Conservation (phyloP, 2,797 vertebrate species). For the Anas flavirostris region DNA sequence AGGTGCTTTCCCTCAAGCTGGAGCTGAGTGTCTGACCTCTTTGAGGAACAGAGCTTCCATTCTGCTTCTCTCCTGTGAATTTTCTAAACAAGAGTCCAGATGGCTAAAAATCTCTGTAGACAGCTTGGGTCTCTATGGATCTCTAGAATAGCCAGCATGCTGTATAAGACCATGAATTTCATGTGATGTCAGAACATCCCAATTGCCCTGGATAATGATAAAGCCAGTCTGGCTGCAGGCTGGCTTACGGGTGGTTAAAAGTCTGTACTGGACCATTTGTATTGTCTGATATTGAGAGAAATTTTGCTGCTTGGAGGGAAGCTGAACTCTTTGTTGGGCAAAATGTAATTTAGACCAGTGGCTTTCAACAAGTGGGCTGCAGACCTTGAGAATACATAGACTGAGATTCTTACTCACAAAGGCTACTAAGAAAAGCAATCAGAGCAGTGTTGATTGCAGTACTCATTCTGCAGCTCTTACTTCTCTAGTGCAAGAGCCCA, state of each 20-base stretch:
- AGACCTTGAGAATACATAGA: background rate
- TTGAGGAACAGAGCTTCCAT: background rate
- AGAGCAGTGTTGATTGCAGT: background rate
- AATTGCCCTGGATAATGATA: background rate
- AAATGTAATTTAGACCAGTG: background rate
- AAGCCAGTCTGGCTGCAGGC: background rate
- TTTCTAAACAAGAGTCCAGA: background rate
- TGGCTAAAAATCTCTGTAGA: slow-evolving; percentile 16
- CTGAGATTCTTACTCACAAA: background rate
- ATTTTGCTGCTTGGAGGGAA: background rate
- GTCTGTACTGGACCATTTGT: background rate
- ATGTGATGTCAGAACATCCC: background rate
- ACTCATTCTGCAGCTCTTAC: background rate
- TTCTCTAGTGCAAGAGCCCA: background rate
- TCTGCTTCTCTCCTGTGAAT: background rate
- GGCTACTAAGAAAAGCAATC: background rate
- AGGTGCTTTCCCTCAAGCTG: background rate
- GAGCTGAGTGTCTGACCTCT: background rate
- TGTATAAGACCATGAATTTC: background rate
- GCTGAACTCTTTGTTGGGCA: background rate
- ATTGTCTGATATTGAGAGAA: background rate
- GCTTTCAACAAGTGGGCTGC: background rate
- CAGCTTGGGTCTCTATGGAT: background rate
- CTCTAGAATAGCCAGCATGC: background rate
- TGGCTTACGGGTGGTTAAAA: background rate